Evolutionary conservation across 2,797 vertebrate genomes (phyloP), one percentile per base, ranked within the genome.

Genomic region (Rhynchotus rufescens): DNA sequence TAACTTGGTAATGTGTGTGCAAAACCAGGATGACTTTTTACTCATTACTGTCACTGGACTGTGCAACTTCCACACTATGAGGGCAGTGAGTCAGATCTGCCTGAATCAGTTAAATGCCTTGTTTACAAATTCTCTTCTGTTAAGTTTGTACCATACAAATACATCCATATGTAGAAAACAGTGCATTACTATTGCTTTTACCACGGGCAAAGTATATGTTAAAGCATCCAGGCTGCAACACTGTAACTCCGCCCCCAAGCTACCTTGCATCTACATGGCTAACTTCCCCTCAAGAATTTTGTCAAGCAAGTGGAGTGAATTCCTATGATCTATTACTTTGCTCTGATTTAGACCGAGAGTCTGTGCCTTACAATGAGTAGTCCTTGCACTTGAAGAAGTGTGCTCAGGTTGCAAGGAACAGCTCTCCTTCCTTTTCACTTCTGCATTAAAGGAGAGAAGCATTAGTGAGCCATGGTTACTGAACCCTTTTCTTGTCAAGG

Each of bases 21-120:
- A 80, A 85, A 82, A 54, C 22, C 60, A 67, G 38, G 25, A 69
- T 12, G 8, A 49, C 26, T 69, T 76, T 72, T 69, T 22, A 76
- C 12, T 21, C 23, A 14, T 15, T 54, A 10, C 20, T 32, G 30
- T 22, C 15, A 44, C 0, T 0, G 45, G 21, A 49, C 25, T 2
- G 9, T 75, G 32, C 19, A 62, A 86, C 16, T 34, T 54, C 26
- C 52, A 34, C 7, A 44, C 21, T 0, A 52, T 13, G 11, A 61
- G n/a, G 26, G 25, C 23, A 72, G 21, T 17, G 69, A 62, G 34
- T 15, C 71, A 84, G 3, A 12, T 38, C 28, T 62, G 36, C 68
- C 0, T 10, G 26, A 61, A 36, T 2, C 7, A 12, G 4, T 36
- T 32, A 56, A 6, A 6, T 6, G 10, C 4, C 26, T 65, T 15